Evolutionary conservation across 2,888 invertebrate species (phyloP).

Genomic region (Camponotus fellah): DNA sequence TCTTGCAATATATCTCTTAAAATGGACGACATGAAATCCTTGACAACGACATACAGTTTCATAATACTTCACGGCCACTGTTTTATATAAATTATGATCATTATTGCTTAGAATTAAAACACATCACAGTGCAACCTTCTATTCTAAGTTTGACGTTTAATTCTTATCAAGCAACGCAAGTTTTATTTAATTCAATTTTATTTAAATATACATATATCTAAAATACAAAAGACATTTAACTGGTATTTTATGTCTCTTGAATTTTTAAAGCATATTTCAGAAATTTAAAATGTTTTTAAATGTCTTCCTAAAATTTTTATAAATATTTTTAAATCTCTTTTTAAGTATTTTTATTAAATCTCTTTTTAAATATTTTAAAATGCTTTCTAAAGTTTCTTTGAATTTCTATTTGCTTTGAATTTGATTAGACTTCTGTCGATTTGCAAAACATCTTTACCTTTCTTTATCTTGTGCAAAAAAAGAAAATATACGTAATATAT

Average conservation of each 20-base stretch:
- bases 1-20: not conserved
- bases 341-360: too few relatives aligned
- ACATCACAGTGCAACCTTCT: not conserved
- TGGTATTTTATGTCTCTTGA: not conserved
- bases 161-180: not conserved
- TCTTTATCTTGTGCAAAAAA: not conserved
- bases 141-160: not conserved
- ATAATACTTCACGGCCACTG: not conserved
- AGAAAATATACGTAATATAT: not conserved
- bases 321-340: too few relatives aligned
- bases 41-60: not conserved
- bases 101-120: slow-evolving; percentile 19
- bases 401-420: slow-evolving; percentile 9
- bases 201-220: not conserved
- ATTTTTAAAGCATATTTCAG: not conserved
- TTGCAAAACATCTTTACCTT: not conserved
- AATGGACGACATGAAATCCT: not conserved
- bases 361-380: too few relatives aligned
- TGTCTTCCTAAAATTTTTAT: not conserved
- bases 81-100: slow-evolving; percentile 20
- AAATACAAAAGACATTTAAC: not conserved
- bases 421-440: slow-evolving; percentile 26
- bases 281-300: not conserved
- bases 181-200: not conserved
- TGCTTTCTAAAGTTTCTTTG: not conserved